Evolutionary conservation across 2,113 vertebrate genomes (phyloP).

Genomic region (Catagonus wagneri): DNA sequence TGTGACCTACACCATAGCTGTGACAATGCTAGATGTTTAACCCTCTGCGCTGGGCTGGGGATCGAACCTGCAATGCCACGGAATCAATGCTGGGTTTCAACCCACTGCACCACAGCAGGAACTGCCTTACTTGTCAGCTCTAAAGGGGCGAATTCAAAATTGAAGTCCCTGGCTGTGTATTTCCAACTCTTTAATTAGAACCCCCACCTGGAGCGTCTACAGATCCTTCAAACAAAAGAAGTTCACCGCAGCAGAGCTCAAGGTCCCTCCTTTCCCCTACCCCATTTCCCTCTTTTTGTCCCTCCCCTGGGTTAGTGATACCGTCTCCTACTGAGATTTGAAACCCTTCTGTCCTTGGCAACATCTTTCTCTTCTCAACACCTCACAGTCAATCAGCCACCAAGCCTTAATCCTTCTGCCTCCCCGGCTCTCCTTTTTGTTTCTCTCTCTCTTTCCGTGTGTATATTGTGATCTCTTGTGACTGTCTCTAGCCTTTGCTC

Average conservation of each 20-base stretch:
- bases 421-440: not conserved
- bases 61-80: no score
- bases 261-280: fast-evolving
- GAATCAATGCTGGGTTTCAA: no score
- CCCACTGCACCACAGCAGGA: no score
- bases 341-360: not conserved
- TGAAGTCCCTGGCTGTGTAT: not conserved
- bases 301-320: not conserved
- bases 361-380: not conserved
- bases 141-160: not conserved
- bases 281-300: not conserved
- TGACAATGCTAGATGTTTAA: no score
- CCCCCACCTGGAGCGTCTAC: not conserved
- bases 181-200: not conserved
- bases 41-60: no score
- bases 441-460: not conserved
- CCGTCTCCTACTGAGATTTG: not conserved
- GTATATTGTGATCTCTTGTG: not conserved
- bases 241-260: not conserved
- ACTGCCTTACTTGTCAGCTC: not conserved
- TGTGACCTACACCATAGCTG: no score
- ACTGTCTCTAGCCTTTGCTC: not conserved
- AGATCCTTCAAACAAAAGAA: not conserved
- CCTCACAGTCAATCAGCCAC: not conserved
- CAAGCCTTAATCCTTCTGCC: not conserved